Evolutionary conservation across 2,888 invertebrate genomes (phyloP), one percentile per base, ranked within the genome.

Genomic region (Pachymerium ferrugineum): DNA sequence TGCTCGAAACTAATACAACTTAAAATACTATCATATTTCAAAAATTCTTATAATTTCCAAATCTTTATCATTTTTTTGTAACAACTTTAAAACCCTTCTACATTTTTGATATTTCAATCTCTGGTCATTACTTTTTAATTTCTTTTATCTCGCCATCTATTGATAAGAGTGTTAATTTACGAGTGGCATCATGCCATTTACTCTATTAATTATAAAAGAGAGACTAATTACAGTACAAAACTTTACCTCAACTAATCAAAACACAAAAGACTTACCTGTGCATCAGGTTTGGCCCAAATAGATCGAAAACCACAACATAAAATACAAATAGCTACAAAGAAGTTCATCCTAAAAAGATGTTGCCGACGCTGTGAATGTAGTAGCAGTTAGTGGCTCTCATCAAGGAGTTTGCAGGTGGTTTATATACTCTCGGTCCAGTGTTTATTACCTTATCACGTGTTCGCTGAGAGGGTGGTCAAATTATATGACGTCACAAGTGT

Each of bases 301-400:
- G 62, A 62, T 28, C 25, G 25, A 62, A 62, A 62, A 28, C 38
- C 16, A 38, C 62, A 62, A 62, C 62, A 62, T 28, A 62, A 28
- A 28, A 62, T 28, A 25, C 62, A 62, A 28, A 62, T 28, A 62
- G 62, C 62, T 28, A 62, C 28, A 62, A 62, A 28, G 3, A 62
- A 4, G 28, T 62, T 62, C 62, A 62, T 62, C 10, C 14, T 62
- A 28, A 28, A 28, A 62, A 62, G 62, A 62, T 62, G 62, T 62
- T 62, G 19, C n/a, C n/a, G n/a, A 62, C 62, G 14, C 62, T 62
- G 28, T 62, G 62, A 62, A 62, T 62, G 28, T 62, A 62, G 62
- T 62, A 25, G 62, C 62, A 62, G 62, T 28, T 62, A 62, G 62
- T 62, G 62, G 62, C n/a, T 62, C 62, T 62, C 62, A 62, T 62